Evolutionary conservation across 2,888 invertebrate species (phyloP).

Genomic region (Chydorus sphaericus): DNA sequence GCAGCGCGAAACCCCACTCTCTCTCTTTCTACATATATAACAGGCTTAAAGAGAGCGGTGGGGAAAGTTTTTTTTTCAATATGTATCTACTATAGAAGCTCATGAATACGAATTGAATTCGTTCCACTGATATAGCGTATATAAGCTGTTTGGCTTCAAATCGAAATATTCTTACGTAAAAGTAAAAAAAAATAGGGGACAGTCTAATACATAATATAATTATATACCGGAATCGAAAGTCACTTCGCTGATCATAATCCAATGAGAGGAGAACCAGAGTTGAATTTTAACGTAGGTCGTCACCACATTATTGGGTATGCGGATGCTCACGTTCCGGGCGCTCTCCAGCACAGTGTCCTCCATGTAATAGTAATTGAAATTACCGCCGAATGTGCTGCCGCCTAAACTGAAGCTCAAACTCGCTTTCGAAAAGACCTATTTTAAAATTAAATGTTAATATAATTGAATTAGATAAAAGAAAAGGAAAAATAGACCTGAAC

Average conservation of each 20-base stretch:
- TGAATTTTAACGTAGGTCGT: constrained; percentile 42
- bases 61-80: too few species aligned
- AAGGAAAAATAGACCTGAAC: constrained; percentile 47
- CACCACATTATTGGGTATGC: constrained; percentile 41
- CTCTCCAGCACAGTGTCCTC: constrained; percentile 45
- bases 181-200: too few species aligned
- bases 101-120: too few species aligned
- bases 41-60: too few species aligned
- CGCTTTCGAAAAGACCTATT: constrained; percentile 49
- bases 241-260: constrained; percentile 59
- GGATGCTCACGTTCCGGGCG: constrained; percentile 51
- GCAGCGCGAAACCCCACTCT: too few species aligned
- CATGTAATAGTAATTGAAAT: constrained; percentile 41
- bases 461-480: neutral
- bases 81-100: too few species aligned
- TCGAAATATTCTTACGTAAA: too few species aligned
- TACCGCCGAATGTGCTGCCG: constrained; percentile 39
- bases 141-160: too few species aligned
- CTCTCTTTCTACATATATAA: too few species aligned
- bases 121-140: too few species aligned
- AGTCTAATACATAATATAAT: too few species aligned
- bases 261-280: constrained; percentile 47
- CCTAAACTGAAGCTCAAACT: constrained; percentile 46
- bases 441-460: constrained; percentile 25
- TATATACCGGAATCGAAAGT: constrained; percentile 41